Evolutionary conservation across 2,888 invertebrate genomes (phyloP).

Genomic region (Drosophila longiperda): DNA sequence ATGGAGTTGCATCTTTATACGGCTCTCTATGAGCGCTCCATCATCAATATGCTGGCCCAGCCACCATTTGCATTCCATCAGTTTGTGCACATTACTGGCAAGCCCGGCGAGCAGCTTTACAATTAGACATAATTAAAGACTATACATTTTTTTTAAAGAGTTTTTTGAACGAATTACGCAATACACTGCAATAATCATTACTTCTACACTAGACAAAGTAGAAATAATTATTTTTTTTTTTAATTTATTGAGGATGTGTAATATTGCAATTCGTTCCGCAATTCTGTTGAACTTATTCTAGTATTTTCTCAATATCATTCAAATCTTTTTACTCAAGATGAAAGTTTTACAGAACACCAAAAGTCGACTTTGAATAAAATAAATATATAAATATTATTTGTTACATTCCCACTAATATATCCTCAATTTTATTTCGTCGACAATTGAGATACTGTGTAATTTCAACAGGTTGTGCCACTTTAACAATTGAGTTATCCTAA

Average conservation of each 20-base stretch:
- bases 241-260: conserved; percentile 3
- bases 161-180: background rate
- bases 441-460: conserved; percentile 2
- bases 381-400: background rate
- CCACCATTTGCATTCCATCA: conserved; percentile 86
- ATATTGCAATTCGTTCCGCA: background rate
- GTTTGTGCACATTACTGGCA: conserved; percentile 85
- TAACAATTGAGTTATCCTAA: background rate
- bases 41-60: conserved; percentile 86
- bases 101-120: conserved; percentile 83
- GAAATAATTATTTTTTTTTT: conserved; percentile 3
- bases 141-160: background rate
- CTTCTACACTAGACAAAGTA: background rate
- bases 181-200: background rate
- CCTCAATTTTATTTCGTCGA: background rate
- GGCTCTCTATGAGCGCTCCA: conserved; percentile 83
- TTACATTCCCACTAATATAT: background rate
- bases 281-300: background rate
- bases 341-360: too few relatives aligned
- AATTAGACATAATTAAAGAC: conserved; percentile 32
- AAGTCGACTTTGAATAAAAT: too few relatives aligned
- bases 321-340: background rate
- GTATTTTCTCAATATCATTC: background rate
- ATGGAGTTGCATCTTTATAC: conserved; percentile 77
- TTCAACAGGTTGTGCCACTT: background rate